These are phyloP conservation scores for Corythaixoides concolor DNA, from an alignment of 2,113 vertebrate genomes.

Conservation along the genomic window DNA sequence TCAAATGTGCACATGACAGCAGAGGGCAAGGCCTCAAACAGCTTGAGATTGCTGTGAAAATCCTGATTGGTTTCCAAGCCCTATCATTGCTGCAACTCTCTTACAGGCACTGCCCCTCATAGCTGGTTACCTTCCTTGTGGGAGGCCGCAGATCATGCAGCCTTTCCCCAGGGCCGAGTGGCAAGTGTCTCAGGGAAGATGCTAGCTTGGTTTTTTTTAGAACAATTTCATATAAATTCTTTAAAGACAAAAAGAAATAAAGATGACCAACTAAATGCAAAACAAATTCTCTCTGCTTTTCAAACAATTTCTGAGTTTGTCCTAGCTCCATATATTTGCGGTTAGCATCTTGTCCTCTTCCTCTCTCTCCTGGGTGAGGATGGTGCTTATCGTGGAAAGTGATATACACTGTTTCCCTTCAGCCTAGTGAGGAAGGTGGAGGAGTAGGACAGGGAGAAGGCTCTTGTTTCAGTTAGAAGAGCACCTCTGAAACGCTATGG, in stretches of 20 bases:
- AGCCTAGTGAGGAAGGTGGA: background rate
- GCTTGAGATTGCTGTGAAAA: slow-evolving; percentile 56
- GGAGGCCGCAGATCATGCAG: background rate
- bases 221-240: background rate
- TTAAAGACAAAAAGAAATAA: background rate
- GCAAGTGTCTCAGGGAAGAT: background rate
- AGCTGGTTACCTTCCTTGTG: background rate
- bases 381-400: background rate
- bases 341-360: background rate
- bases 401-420: background rate
- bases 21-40: slow-evolving; percentile 54
- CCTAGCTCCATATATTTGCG: background rate
- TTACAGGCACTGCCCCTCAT: background rate
- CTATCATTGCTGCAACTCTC: background rate
- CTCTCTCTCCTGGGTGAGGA: background rate
- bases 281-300: background rate
- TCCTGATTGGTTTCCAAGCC: slow-evolving; percentile 50
- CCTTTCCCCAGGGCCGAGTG: background rate
- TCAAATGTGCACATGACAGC: slow-evolving; percentile 44
- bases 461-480: background rate
- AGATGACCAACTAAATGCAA: background rate
- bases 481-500: background rate
- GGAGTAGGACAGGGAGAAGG: background rate
- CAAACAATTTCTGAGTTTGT: background rate
- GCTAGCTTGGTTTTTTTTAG: background rate